Conservation (phyloP, 2,797 vertebrate species). For the Scolopax rusticola region DNA sequence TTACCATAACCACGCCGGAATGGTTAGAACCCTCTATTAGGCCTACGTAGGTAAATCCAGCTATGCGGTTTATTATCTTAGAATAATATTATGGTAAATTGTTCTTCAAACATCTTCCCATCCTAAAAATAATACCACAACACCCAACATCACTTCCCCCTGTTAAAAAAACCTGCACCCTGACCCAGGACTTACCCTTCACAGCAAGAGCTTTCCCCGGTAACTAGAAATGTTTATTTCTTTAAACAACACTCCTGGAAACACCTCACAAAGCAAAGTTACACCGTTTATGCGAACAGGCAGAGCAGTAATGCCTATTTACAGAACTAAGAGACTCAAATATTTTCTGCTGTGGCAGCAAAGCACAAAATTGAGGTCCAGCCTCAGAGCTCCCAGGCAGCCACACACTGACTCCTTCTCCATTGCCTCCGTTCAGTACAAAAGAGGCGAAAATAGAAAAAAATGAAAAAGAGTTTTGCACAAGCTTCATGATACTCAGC, state of each 20-base stretch:
- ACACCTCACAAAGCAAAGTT: background rate
- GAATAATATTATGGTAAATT: background rate
- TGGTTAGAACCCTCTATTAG: background rate
- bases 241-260: background rate
- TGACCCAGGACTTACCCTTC: background rate
- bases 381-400: background rate
- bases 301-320: background rate
- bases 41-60: background rate
- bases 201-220: background rate
- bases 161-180: background rate
- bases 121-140: background rate
- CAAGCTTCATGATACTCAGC: background rate
- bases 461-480: background rate
- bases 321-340: background rate
- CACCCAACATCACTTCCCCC: background rate
- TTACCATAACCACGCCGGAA: background rate
- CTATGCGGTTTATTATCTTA: background rate
- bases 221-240: background rate
- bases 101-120: background rate
- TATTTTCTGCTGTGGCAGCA: background rate
- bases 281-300: background rate
- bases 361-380: background rate
- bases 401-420: background rate
- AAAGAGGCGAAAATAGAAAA: background rate
- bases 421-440: rapidly evolving